A percentile compares a stretch with the other conserved stretches of the same genome.
These are phyloP conservation scores for Trissolcus japonicus DNA, from an alignment of 2,888 invertebrate species.

Conservation along the genomic window DNA sequence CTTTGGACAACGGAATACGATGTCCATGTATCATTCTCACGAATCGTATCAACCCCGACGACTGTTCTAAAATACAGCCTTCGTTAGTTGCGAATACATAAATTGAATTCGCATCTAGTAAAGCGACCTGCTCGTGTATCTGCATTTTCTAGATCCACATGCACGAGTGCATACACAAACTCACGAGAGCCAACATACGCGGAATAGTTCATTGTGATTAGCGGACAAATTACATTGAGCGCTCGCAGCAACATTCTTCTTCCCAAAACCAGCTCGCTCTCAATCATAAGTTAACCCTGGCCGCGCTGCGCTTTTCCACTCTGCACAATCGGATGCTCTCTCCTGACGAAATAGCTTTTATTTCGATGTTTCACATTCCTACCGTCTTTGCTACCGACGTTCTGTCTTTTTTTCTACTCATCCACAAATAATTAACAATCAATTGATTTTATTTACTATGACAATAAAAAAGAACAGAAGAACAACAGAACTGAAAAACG, in stretches of 20 bases:
- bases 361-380: slow-evolving; percentile 13
- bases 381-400: slow-evolving; percentile 4
- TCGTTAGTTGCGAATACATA: slow-evolving; percentile 56
- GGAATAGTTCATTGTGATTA: slow-evolving; percentile 53
- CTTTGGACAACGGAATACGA: slow-evolving; percentile 59
- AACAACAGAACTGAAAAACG: neutral
- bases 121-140: slow-evolving; percentile 47
- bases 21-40: slow-evolving; percentile 58
- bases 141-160: slow-evolving; percentile 46
- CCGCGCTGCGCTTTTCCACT: neutral
- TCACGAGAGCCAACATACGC: slow-evolving; percentile 21
- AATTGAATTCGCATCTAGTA: slow-evolving; percentile 57
- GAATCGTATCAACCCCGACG: slow-evolving; percentile 55
- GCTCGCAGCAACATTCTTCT: slow-evolving; percentile 44
- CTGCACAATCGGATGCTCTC: slow-evolving; percentile 1
- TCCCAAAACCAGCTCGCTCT: slow-evolving; percentile 22
- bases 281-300: slow-evolving; percentile 47
- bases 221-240: slow-evolving; percentile 49
- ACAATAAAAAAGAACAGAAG: neutral
- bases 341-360: slow-evolving; percentile 16
- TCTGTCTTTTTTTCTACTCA: neutral
- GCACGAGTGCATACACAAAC: slow-evolving; percentile 7
- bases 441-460: neutral
- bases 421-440: neutral
- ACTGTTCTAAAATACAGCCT: slow-evolving; percentile 58